phyloP scores from a whole-genome alignment of 2,113 vertebrate genomes.

The Oreochromis spilurus region DNA sequence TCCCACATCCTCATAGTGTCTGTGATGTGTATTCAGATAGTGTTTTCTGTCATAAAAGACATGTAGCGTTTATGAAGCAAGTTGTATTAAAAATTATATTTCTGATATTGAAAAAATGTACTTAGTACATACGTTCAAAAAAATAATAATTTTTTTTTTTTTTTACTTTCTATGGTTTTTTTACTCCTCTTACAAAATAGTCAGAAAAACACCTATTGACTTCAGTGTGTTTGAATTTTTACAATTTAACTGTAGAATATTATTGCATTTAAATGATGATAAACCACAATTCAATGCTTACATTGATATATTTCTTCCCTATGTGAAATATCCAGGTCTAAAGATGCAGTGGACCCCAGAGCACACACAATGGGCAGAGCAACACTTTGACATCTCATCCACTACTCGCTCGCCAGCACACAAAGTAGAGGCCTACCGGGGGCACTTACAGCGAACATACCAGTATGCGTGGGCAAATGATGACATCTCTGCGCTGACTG shows the following conservation, averaged over 20 bases:
- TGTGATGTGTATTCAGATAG: constrained; percentile 82
- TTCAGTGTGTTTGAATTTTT: not conserved
- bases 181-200: not conserved
- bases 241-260: not conserved
- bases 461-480: constrained; percentile 99
- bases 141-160: not conserved
- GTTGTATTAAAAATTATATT: not conserved
- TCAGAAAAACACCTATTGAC: not conserved
- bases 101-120: not conserved
- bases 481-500: constrained; percentile 97
- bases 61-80: not conserved
- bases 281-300: not conserved
- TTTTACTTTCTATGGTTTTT: not conserved
- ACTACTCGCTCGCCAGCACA: constrained; percentile 96
- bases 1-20: constrained; percentile 84
- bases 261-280: not conserved
- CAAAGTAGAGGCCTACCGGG: constrained; percentile 96
- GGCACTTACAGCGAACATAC: constrained; percentile 95
- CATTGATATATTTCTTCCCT: constrained; percentile 50
- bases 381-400: constrained; percentile 99
- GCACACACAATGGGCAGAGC: constrained; percentile 99
- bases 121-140: not conserved
- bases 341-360: constrained; percentile 99
- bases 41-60: constrained; percentile 78
- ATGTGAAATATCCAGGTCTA: constrained; percentile 81